Evolutionary conservation across 2,113 vertebrate genomes (phyloP), one percentile per base, ranked within the genome.

Genomic region (Paedocypris sp.): DNA sequence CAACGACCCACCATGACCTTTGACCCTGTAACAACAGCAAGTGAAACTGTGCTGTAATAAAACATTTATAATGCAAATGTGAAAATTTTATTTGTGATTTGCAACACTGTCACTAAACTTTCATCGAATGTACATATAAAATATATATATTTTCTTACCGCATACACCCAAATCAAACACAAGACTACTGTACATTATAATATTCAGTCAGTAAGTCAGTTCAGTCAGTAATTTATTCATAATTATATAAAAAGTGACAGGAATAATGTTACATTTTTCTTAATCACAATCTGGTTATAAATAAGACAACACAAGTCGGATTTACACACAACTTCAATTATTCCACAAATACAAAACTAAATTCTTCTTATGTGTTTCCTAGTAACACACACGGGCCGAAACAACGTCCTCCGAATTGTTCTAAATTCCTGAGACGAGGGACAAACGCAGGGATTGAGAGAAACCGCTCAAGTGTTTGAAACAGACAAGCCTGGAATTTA

Each of bases 251-350:
- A 42, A 7, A 10, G 36, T 32, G 5, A 31, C 13, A 18, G n/a
- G 15, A 63, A 42, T 63, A 63, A 63, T 53, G 51, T 29, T 32
- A 20, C 22, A 53, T 41, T 35, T n/a, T 52, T 31, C 16, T 15
- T 41, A 51, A 42, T 26, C 49, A 36, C 23, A 26, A 32, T 15
- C 13, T 2, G 20, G n/a, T 51, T 54, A 49, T 36, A 63, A 54
- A 63, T 58, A 58, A 50, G 11, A 67, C 50, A 46, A 18, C 9
- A 18, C 16, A 41, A 36, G 18, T 22, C n/a, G 3, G 22, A 15
- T 41, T 15, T 42, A 4, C 26, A 42, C 12, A 42, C 26, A 32
- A 54, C 25, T 28, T 20, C 51, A n/a, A n/a, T n/a, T n/a, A n/a
- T n/a, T n/a, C n/a, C n/a, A n/a, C n/a, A n/a, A n/a, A n/a, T n/a